Conservation (phyloP, 2,888 invertebrate species). For the Pseudococcus longispinus region DNA sequence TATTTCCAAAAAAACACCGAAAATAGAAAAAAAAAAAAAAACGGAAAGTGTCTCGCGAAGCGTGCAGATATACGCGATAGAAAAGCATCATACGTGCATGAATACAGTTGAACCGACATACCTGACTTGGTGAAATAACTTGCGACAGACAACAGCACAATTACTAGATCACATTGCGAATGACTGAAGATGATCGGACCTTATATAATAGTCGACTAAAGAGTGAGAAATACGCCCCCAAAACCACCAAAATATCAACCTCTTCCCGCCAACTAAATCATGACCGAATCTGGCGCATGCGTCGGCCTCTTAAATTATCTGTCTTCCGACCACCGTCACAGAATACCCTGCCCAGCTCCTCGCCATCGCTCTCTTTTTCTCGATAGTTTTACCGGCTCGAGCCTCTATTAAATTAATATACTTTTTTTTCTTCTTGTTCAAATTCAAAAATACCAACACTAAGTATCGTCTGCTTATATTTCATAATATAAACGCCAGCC, state of each 20-base stretch:
- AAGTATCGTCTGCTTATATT: neutral
- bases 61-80: neutral
- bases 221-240: conserved; percentile 42
- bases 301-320: neutral
- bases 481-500: neutral
- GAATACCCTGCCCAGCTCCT: neutral
- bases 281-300: neutral
- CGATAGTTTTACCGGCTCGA: neutral
- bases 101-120: neutral
- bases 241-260: conserved; percentile 48
- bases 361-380: neutral
- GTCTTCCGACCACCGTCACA: neutral
- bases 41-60: neutral
- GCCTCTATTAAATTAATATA: neutral
- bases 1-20: neutral
- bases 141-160: conserved; percentile 33
- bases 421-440: neutral
- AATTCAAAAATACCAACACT: neutral
- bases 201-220: conserved; percentile 37
- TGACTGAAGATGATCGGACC: conserved; percentile 43
- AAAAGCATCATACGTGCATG: neutral
- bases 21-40: neutral
- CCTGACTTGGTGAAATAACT: neutral
- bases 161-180: conserved; percentile 41
- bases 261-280: neutral